phyloP scores from a whole-genome alignment of 2,888 invertebrate species.

The Microctonus brassicae region DNA sequence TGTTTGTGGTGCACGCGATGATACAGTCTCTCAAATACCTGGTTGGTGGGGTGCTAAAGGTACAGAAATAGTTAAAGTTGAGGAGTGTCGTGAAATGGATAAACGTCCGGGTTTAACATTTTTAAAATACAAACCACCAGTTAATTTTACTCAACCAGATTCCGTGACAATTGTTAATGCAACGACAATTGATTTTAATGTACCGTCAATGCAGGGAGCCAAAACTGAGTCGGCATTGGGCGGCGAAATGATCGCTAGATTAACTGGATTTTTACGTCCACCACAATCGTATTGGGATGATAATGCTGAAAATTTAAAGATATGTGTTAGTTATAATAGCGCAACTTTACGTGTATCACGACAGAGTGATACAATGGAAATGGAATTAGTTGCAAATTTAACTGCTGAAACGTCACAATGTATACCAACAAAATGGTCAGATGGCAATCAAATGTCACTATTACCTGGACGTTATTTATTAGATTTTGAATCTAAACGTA shows the following conservation, averaged over 20 bases:
- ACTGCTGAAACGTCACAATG: conserved; percentile 81
- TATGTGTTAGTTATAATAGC: conserved; percentile 84
- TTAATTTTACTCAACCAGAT: conserved; percentile 90
- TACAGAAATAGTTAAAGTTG: conserved; percentile 79
- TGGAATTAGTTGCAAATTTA: conserved; percentile 75
- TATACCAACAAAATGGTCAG: conserved; percentile 78
- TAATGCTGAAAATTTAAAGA: conserved; percentile 78
- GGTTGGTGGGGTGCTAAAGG: conserved; percentile 94
- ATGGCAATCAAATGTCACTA: conserved; percentile 68
- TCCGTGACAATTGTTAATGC: conserved; percentile 88
- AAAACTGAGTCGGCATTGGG: conserved; percentile 78
- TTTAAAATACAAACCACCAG: conserved; percentile 88
- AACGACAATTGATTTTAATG: conserved; percentile 84
- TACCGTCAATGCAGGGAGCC: conserved; percentile 77
- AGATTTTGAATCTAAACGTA: conserved; percentile 79
- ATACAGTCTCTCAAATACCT: conserved; percentile 83
- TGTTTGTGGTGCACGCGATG: conserved; percentile 83
- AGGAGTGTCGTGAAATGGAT: conserved; percentile 84
- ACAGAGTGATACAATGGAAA: conserved; percentile 54
- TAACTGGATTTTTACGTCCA: conserved; percentile 87
- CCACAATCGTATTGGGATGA: conserved; percentile 79
- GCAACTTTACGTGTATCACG: conserved; percentile 73
- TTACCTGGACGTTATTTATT: conserved; percentile 77
- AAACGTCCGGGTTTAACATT: conserved; percentile 90
- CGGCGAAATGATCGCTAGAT: conserved; percentile 82